Percentiles rank a stretch among this genome's conserved stretches.
These are phyloP conservation scores for Ginglymostoma cirratum DNA, from an alignment of 2,113 vertebrate genomes.

Conservation along the genomic window DNA sequence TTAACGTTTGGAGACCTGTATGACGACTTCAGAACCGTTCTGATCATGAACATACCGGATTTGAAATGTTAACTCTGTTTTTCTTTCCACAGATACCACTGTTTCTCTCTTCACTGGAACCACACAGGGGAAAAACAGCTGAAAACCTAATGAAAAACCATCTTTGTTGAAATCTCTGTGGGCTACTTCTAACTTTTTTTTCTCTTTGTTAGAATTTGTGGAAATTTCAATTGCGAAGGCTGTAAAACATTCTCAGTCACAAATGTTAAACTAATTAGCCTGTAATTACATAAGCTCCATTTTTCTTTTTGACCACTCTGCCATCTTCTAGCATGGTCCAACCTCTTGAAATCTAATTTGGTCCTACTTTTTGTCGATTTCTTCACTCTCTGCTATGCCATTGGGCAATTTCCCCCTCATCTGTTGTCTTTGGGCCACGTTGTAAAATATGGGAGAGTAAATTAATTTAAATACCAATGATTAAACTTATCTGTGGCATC, in stretches of 20 bases:
- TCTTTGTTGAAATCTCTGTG: not conserved
- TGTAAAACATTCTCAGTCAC: not conserved
- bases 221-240: not conserved
- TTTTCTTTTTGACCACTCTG: not conserved
- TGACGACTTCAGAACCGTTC: too few relatives aligned
- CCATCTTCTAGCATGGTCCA: not conserved
- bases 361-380: not conserved
- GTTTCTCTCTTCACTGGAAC: too few relatives aligned
- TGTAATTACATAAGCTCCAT: not conserved
- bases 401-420: not conserved
- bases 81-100: too few relatives aligned
- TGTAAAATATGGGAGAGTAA: too few relatives aligned
- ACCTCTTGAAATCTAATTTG: not conserved
- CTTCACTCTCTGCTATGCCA: not conserved
- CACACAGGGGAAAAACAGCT: too few relatives aligned
- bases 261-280: not conserved
- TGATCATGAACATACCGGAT: too few relatives aligned
- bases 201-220: not conserved
- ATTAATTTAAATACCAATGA: not conserved
- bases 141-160: too few relatives aligned
- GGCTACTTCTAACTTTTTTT: not conserved
- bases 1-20: too few relatives aligned
- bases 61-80: too few relatives aligned
- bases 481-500: not conserved
- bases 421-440: not conserved